Conservation (phyloP, 2,113 vertebrate species). For the Forbesichthys agassizii region DNA sequence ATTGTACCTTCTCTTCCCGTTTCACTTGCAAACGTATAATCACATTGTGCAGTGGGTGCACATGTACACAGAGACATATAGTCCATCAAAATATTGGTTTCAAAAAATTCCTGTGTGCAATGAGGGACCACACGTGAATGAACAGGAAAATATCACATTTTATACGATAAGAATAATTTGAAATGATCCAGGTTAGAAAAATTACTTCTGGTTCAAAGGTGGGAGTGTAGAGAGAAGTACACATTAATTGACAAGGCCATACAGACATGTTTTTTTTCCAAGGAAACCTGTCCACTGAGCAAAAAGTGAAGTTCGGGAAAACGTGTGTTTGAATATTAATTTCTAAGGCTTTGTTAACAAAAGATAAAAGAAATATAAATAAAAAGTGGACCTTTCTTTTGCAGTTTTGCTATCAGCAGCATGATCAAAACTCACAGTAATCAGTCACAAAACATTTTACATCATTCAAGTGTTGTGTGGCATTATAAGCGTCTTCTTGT, state of each 20-base stretch:
- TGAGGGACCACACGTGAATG: too few relatives aligned
- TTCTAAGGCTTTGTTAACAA: conserved; percentile 65
- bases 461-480: conserved; percentile 69
- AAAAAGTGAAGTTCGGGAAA: conserved; percentile 31
- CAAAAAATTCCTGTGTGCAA: neutral
- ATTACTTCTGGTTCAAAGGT: conserved; percentile 50
- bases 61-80: conserved; percentile 58
- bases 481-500: conserved; percentile 35
- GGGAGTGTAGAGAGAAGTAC: conserved; percentile 17
- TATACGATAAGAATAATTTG: too few relatives aligned
- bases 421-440: conserved; percentile 67
- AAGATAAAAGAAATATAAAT: conserved; percentile 34
- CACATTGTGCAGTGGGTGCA: conserved; percentile 62
- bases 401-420: conserved; percentile 46
- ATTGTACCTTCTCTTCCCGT: conserved; percentile 53
- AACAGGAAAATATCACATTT: too few relatives aligned
- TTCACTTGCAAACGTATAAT: conserved; percentile 29
- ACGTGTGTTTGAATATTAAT: conserved; percentile 37
- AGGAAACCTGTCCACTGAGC: conserved; percentile 27
- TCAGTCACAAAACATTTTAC: conserved; percentile 57
- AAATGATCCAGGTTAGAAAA: neutral
- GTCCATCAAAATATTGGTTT: neutral
- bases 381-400: conserved; percentile 36
- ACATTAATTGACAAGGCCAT: too few relatives aligned
- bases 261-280: conserved; percentile 21